phyloP scores from a whole-genome alignment of 2,797 vertebrate species.

The Lophius americanus region DNA sequence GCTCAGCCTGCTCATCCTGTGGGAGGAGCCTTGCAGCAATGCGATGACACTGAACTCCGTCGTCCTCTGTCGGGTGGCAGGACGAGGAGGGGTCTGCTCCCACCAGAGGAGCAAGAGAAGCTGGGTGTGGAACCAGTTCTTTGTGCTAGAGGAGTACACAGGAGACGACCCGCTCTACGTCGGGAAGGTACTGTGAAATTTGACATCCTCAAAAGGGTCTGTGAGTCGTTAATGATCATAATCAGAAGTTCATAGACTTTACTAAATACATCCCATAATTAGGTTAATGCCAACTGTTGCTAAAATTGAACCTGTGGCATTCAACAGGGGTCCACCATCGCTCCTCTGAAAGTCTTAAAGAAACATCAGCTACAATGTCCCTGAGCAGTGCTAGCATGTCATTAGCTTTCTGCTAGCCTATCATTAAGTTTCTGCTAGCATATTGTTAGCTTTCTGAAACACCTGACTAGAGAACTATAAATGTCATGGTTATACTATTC shows the following conservation, averaged over 20 bases:
- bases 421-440: no score
- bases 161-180: slow-evolving; percentile 92
- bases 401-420: no score
- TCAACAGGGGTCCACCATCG: no score
- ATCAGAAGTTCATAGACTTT: not conserved
- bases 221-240: not conserved
- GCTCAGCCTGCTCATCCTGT: slow-evolving; percentile 7
- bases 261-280: no score
- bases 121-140: slow-evolving; percentile 99
- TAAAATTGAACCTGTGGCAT: no score
- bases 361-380: no score
- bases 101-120: slow-evolving; percentile 83
- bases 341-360: no score
- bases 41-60: slow-evolving; percentile 19
- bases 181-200: slow-evolving; percentile 86
- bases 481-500: not conserved
- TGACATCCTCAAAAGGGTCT: not conserved
- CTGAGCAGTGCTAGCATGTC: no score
- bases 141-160: slow-evolving; percentile 92
- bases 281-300: no score
- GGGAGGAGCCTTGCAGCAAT: slow-evolving; percentile 4
- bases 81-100: slow-evolving; percentile 41
- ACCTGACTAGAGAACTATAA: no score
- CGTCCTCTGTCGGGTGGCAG: not conserved
- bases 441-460: no score